phyloP scores from a whole-genome alignment of 1,140 invertebrate genomes.

The Drosophila pandora region DNA sequence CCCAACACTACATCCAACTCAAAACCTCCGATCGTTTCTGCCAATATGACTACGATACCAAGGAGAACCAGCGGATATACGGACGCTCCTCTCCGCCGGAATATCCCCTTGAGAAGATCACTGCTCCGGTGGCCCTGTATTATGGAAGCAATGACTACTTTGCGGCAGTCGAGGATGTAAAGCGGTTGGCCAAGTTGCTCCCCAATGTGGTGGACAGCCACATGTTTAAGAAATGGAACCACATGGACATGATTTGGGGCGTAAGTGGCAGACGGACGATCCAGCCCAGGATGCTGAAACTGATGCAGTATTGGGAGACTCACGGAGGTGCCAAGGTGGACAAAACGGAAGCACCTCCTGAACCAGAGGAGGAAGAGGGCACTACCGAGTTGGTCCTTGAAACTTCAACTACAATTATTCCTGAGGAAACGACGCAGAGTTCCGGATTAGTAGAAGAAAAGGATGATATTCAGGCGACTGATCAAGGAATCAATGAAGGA shows the following conservation, averaged over 20 bases:
- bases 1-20: slow-evolving; percentile 60
- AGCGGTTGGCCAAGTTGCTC: slow-evolving; percentile 85
- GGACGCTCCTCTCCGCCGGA: slow-evolving; percentile 84
- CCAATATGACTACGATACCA: slow-evolving; percentile 55
- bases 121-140: slow-evolving; percentile 87
- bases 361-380: slow-evolving; percentile 1
- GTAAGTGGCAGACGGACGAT: slow-evolving; percentile 85
- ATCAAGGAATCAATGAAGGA: neutral
- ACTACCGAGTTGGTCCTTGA: neutral
- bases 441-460: neutral
- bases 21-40: slow-evolving; percentile 56
- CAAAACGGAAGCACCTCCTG: neutral
- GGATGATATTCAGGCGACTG: neutral
- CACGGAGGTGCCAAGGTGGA: neutral
- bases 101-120: slow-evolving; percentile 86
- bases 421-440: neutral
- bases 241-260: slow-evolving; percentile 87
- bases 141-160: slow-evolving; percentile 90
- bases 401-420: neutral
- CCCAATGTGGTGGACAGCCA: slow-evolving; percentile 83
- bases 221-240: slow-evolving; percentile 84
- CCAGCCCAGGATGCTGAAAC: slow-evolving; percentile 84
- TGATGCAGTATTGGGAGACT: slow-evolving; percentile 68
- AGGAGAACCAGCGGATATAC: slow-evolving; percentile 84
- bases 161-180: slow-evolving; percentile 85